phyloP scores from a whole-genome alignment of 1,140 invertebrate species.

The Apis cerana region DNA sequence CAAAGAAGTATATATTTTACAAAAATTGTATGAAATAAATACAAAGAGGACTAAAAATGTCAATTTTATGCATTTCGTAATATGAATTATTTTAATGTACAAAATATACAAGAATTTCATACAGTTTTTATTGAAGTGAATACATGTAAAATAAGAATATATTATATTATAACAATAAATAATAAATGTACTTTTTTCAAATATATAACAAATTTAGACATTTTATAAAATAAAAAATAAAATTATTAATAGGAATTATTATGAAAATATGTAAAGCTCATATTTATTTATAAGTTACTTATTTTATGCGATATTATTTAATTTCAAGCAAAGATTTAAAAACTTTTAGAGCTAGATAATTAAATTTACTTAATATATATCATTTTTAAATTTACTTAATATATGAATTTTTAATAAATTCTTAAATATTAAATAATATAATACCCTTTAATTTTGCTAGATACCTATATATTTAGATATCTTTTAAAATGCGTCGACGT shows the following conservation, averaged over 20 bases:
- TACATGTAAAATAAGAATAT: neutral
- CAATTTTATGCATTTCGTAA: neutral
- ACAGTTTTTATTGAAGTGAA: constrained; percentile 2
- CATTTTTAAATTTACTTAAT: constrained; percentile 10
- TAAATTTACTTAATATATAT: constrained; percentile 20
- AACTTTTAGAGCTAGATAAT: neutral
- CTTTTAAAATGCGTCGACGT: neutral
- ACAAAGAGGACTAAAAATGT: constrained; percentile 76
- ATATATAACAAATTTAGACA: constrained; percentile 59
- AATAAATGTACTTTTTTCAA: constrained; percentile 42
- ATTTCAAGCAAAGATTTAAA: neutral
- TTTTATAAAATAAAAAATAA: constrained; percentile 63
- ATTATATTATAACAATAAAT: constrained; percentile 67
- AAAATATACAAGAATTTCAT: constrained; percentile 1
- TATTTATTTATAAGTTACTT: neutral
- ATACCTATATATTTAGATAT: neutral
- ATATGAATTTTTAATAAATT: constrained; percentile 21
- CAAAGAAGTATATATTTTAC: constrained; percentile 12
- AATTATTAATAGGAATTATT: constrained; percentile 20
- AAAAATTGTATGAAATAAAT: constrained; percentile 22
- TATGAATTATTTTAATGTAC: constrained; percentile 15
- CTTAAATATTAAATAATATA: neutral
- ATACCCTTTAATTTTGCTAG: constrained; percentile 11
- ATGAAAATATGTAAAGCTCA: constrained; percentile 8
- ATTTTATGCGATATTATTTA: neutral